Conservation (phyloP, 2,797 vertebrate genomes). For the Ptychobarbus kaznakovi region DNA sequence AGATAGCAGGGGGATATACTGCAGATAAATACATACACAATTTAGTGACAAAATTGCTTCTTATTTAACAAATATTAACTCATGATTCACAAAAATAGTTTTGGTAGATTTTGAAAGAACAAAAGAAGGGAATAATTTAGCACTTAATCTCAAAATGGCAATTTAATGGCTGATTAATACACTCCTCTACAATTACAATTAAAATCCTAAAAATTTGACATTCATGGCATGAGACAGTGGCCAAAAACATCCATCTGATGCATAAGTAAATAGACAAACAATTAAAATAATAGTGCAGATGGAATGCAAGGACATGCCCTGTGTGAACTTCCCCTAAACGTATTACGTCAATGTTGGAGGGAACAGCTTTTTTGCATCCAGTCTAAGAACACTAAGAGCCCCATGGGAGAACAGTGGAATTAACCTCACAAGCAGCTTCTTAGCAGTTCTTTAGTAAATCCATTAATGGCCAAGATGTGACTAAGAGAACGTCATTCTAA, state of each 20-base stretch:
- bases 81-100: not conserved
- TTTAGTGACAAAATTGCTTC: not conserved
- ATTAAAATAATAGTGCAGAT: conserved; percentile 4
- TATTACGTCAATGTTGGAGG: not conserved
- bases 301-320: conserved; percentile 14
- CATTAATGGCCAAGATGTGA: conserved; percentile 11
- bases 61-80: not conserved
- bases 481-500: not conserved
- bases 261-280: not conserved
- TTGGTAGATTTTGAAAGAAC: not conserved
- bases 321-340: not conserved
- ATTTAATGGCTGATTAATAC: not conserved
- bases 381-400: not conserved
- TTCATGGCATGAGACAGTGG: not conserved
- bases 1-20: not conserved
- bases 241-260: not conserved
- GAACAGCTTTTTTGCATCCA: conserved; percentile 11
- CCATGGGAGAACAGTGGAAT: not conserved
- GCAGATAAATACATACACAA: not conserved
- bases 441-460: conserved; percentile 18
- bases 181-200: not conserved
- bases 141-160: not conserved
- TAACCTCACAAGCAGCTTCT: conserved; percentile 20
- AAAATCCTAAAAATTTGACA: not conserved
- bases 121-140: conserved; percentile 49